phyloP scores from a whole-genome alignment of 2,797 vertebrate genomes.

The Poliocrania exsul region DNA sequence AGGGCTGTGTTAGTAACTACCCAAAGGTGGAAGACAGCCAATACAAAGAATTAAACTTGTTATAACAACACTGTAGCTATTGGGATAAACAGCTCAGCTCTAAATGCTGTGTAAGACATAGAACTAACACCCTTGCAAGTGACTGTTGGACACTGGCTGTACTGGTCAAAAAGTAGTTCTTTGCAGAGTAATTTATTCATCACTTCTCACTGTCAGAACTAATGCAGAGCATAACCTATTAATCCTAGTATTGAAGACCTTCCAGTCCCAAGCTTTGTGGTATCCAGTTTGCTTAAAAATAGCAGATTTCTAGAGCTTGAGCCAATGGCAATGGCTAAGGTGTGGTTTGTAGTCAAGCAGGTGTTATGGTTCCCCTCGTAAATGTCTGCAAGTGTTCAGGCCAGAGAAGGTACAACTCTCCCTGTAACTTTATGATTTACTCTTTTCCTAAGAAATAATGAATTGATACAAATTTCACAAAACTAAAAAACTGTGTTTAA shows the following conservation, averaged over 20 bases:
- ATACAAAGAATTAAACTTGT: neutral
- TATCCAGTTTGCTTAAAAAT: neutral
- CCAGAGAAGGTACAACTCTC: neutral
- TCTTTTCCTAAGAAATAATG: neutral
- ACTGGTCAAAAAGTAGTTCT: neutral
- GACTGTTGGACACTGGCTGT: neutral
- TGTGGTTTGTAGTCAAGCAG: neutral
- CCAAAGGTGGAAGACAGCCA: neutral
- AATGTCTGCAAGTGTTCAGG: neutral
- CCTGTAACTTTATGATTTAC: neutral
- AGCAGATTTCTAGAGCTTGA: neutral
- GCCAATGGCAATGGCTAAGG: neutral
- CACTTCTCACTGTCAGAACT: neutral
- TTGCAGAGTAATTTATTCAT: neutral
- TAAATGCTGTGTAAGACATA: neutral
- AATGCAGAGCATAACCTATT: neutral
- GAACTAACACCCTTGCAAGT: neutral
- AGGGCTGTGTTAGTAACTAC: neutral
- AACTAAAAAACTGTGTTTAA: neutral
- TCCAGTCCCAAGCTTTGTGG: neutral
- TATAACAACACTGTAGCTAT: neutral
- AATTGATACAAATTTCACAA: neutral
- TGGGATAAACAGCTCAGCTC: neutral
- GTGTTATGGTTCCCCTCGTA: neutral
- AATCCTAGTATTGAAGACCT: neutral